Conservation (phyloP, 2,888 invertebrate species). For the Heteromyza rotundicornis region DNA sequence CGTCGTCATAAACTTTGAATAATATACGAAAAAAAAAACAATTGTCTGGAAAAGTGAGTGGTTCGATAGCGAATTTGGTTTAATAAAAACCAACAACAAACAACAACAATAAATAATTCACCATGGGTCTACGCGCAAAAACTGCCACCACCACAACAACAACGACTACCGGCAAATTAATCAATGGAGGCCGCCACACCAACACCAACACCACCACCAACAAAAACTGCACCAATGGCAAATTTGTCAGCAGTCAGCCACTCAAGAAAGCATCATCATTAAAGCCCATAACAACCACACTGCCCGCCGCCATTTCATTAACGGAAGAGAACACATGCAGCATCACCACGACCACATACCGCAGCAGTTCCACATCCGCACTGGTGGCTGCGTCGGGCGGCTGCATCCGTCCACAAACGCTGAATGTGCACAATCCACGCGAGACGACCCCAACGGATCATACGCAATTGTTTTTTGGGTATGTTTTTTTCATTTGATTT, state of each 20-base stretch:
- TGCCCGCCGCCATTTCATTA: neutral
- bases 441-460: conserved; percentile 58
- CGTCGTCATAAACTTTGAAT: neutral
- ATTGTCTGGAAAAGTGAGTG: neutral
- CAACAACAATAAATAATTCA: too few relatives aligned
- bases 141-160: conserved; percentile 17
- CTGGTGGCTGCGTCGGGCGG: conserved; percentile 35
- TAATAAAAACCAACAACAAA: too few relatives aligned
- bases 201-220: conserved; percentile 28
- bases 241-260: neutral
- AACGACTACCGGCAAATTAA: conserved; percentile 6
- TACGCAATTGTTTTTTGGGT: conserved; percentile 60
- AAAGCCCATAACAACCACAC: neutral
- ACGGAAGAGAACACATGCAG: conserved; percentile 12
- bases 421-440: conserved; percentile 57
- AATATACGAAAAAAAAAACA: neutral
- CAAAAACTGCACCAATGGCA: conserved; percentile 1
- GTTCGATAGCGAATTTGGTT: too few relatives aligned
- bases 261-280: conserved; percentile 7
- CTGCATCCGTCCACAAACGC: conserved; percentile 51
- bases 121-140: conserved; percentile 35
- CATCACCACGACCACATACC: conserved; percentile 34
- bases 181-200: conserved; percentile 2
- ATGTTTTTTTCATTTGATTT: conserved; percentile 44
- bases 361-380: conserved; percentile 56